phyloP scores from a whole-genome alignment of 2,797 vertebrate genomes.

The Cossypha caffra region DNA sequence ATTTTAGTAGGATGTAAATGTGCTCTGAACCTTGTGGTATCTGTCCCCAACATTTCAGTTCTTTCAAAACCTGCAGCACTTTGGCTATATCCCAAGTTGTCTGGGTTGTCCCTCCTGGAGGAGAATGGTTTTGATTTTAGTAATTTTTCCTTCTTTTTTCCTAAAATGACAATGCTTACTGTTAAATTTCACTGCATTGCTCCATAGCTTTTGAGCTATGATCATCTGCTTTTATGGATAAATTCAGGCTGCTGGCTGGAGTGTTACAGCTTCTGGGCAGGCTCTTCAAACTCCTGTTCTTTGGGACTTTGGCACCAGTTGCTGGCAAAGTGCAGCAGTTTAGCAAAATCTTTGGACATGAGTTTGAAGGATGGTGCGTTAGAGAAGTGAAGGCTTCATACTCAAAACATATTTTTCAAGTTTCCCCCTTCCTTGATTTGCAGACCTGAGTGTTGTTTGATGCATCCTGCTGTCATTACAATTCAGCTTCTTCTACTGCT shows the following conservation, averaged over 20 bases:
- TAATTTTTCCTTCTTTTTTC: slow-evolving; percentile 1
- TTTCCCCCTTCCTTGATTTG: not conserved
- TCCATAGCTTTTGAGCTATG: not conserved
- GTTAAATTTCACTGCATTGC: not conserved
- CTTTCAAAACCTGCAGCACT: not conserved
- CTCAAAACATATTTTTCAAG: not conserved
- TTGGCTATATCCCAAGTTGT: not conserved
- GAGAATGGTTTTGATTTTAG: slow-evolving; percentile 16
- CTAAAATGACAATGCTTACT: not conserved
- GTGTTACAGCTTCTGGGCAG: not conserved
- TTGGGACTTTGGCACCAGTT: not conserved
- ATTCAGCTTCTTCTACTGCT: not conserved
- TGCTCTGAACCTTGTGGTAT: not conserved
- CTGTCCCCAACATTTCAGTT: not conserved
- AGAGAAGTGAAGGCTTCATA: not conserved
- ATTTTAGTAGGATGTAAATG: not conserved
- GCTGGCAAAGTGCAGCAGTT: not conserved
- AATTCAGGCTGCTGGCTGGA: not conserved
- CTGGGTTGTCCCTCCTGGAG: not conserved
- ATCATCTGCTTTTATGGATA: not conserved
- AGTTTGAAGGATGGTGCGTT: not conserved
- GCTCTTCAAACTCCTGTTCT: not conserved
- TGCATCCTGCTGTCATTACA: not conserved
- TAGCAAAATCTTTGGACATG: not conserved
- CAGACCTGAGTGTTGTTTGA: not conserved